phyloP scores from a whole-genome alignment of 1,140 invertebrate genomes.

The Hylyphantes graminicola region DNA sequence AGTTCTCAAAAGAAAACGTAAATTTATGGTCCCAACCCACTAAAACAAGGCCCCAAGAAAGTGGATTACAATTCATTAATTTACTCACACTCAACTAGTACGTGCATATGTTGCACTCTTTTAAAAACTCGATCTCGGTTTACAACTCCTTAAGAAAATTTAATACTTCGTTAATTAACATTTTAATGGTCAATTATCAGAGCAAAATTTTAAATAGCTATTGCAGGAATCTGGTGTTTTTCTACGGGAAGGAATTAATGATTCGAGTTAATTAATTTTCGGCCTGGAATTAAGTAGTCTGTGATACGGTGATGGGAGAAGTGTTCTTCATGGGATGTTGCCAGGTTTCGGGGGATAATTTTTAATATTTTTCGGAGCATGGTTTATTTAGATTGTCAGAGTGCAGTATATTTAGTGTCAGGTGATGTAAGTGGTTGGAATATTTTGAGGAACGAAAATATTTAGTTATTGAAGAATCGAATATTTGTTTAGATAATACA shows the following conservation, averaged over 20 bases:
- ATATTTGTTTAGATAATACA: too few species aligned
- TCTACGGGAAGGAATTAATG: slow-evolving; percentile 27
- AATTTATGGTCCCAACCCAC: background rate
- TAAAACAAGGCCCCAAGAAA: slow-evolving; percentile 9
- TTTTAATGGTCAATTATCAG: slow-evolving; percentile 53
- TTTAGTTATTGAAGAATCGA: too few species aligned
- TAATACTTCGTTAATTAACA: slow-evolving; percentile 47
- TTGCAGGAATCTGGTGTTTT: slow-evolving; percentile 5
- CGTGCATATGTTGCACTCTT: background rate
- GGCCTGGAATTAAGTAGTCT: slow-evolving; percentile 47
- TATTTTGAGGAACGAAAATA: too few species aligned
- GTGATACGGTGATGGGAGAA: slow-evolving; percentile 16
- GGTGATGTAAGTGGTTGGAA: too few species aligned
- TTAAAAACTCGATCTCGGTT: slow-evolving; percentile 24
- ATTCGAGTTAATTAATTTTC: slow-evolving; percentile 52
- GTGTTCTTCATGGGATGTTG: slow-evolving; percentile 18
- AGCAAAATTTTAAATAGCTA: slow-evolving; percentile 41
- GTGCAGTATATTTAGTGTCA: too few species aligned
- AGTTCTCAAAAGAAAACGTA: too few species aligned
- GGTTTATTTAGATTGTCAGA: background rate
- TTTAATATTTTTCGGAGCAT: slow-evolving; percentile 6
- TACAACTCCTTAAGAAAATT: slow-evolving; percentile 38
- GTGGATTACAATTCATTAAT: slow-evolving; percentile 35
- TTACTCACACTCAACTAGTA: slow-evolving; percentile 1
- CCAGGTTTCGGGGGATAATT: slow-evolving; percentile 9